These are phyloP conservation scores for Ramazzottius varieornatus DNA, from an alignment of 2,888 invertebrate species.

Conservation along the genomic window DNA sequence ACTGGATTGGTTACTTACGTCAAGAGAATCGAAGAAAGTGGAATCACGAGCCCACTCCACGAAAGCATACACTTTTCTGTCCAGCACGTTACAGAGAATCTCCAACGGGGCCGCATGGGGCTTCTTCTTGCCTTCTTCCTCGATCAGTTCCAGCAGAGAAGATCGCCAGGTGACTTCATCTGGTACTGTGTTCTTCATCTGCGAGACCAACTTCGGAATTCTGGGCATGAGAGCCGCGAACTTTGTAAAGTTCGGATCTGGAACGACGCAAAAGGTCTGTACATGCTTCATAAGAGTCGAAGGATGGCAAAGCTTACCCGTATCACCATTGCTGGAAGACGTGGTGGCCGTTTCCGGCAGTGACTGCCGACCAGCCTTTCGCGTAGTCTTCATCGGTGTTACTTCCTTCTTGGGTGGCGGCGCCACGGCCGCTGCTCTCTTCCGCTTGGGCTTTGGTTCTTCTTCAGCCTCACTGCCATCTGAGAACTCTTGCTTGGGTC, in stretches of 20 bases:
- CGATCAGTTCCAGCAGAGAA: not conserved
- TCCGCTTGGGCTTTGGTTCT: not conserved
- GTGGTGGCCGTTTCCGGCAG: not conserved
- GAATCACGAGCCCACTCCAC: conserved; percentile 1
- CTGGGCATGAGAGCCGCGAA: not conserved
- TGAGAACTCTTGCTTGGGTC: not conserved
- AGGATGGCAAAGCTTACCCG: not conserved
- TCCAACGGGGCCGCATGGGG: not conserved
- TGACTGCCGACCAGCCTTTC: not conserved
- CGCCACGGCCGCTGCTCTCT: too few relatives aligned
- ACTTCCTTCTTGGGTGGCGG: too few relatives aligned
- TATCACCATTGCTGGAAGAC: not conserved
- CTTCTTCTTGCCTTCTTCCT: not conserved
- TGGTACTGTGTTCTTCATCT: conserved; percentile 1
- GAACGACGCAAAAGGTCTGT: not conserved
- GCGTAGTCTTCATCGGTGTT: too few relatives aligned
- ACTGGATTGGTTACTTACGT: too few relatives aligned
- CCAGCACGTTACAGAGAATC: not conserved
- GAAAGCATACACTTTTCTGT: not conserved
- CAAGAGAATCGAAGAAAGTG: not conserved
- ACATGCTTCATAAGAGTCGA: not conserved
- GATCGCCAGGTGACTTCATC: not conserved
- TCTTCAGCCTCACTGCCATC: not conserved
- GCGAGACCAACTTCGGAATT: not conserved
- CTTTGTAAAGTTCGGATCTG: not conserved